Evolutionary conservation across 2,113 vertebrate genomes (phyloP).

Genomic region (Pomatostomus ruficeps): DNA sequence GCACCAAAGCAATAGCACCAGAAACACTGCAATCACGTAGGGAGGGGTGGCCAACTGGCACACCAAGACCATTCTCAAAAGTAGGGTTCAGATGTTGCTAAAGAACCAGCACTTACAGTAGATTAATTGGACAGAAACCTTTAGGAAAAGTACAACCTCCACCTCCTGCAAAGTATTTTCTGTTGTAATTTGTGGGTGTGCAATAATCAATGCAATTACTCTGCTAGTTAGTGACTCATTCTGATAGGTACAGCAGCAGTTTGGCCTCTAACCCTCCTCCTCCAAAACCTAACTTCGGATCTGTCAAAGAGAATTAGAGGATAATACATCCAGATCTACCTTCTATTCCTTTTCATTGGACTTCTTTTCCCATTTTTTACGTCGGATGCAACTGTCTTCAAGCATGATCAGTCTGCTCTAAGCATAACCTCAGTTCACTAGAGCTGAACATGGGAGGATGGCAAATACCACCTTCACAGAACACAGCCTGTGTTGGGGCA

Average conservation of each 20-base stretch:
- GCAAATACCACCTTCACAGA: slow-evolving; percentile 35
- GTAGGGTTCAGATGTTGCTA: neutral
- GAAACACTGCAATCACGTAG: neutral
- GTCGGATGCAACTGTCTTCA: neutral
- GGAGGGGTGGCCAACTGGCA: neutral
- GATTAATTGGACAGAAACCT: slow-evolving; percentile 17
- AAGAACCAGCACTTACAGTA: neutral
- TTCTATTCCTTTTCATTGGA: neutral
- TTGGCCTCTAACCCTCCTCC: slow-evolving; percentile 28
- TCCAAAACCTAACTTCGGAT: neutral
- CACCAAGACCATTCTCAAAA: slow-evolving; percentile 3
- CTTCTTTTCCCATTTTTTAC: neutral
- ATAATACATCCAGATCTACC: neutral
- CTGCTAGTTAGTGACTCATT: slow-evolving; percentile 45
- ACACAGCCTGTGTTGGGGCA: neutral
- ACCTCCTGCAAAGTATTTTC: neutral
- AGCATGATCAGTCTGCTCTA: neutral
- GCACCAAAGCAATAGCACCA: neutral
- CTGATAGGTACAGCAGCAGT: slow-evolving; percentile 11
- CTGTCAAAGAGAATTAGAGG: neutral
- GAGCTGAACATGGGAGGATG: neutral
- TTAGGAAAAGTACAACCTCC: slow-evolving; percentile 17
- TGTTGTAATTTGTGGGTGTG: slow-evolving; percentile 48
- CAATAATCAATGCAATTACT: slow-evolving; percentile 57
- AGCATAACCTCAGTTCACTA: neutral